Evolutionary conservation across 2,797 vertebrate species (phyloP), one percentile per base, ranked within the genome.

Genomic region (Prionace glauca): DNA sequence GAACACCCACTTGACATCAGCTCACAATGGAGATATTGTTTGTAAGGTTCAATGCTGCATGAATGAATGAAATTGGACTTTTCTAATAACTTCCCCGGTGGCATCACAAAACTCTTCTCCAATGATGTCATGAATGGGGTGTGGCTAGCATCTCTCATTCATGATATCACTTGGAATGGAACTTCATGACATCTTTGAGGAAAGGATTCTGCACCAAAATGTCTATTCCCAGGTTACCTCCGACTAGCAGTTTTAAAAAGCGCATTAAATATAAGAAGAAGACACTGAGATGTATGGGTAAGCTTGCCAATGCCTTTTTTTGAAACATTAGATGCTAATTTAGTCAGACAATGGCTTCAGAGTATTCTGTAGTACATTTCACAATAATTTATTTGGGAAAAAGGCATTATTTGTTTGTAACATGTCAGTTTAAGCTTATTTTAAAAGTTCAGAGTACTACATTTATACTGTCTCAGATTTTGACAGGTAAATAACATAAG

Each of bases 131-230:
- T 65, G 62, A 65, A 65, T 69, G 90, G n/a, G 90, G 65, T 36
- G 9, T 41, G 62, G 65, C 65, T 22, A 41, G n/a, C 16, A 29
- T 56, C 62, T 32, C 32, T 90, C 29, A 90, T 90, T 90, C 87
- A 90, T 90, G 87, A 90, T 90, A 60, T 90, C 87, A 90, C n/a
- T 69, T 69, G 88, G n/a, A 91, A 91, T 91, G 60, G 88, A 91
- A 65, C 62, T 65, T 9, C 16, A 22, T 67, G 88, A 91, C 88
- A 36, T 67, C 88, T n/a, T 7, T 60, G 88, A 65, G 62, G 60
- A 62, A 84, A n/a, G 60, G 32, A 20, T 91, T 91, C 88, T 91
- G 60, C 18, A n/a, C 32, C 62, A 65, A 91, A 91, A 91, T 67
- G 88, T 67, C 88, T 65, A 91, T 67, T 67, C 60, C 62, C 88